These are phyloP conservation scores for Callospermophilus lateralis DNA, from an alignment of 2,113 vertebrate genomes.

Conservation along the genomic window DNA sequence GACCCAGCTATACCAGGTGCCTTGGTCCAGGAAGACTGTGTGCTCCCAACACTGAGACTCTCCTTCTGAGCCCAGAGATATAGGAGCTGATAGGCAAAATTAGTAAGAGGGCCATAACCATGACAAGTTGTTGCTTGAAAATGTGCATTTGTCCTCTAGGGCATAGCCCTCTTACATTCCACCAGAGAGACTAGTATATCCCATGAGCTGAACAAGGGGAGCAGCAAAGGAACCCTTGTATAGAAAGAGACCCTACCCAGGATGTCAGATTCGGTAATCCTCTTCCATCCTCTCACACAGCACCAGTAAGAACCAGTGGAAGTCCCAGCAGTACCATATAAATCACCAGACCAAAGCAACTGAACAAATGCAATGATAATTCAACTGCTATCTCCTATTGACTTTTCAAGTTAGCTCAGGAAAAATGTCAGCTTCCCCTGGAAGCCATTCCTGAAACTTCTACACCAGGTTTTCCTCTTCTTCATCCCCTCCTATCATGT, in stretches of 20 bases:
- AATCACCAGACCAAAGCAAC: neutral
- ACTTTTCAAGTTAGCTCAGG: neutral
- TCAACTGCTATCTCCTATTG: neutral
- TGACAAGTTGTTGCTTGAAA: neutral
- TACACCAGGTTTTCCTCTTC: neutral
- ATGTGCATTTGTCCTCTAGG: neutral
- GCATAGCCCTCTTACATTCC: neutral
- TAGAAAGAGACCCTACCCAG: neutral
- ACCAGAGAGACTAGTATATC: neutral
- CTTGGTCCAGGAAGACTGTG: neutral
- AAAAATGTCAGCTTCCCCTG: neutral
- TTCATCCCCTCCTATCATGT: neutral
- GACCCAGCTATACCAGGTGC: neutral
- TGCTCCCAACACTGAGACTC: neutral
- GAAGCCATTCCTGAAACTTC: neutral
- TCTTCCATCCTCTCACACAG: neutral
- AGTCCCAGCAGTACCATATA: neutral
- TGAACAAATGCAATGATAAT: neutral
- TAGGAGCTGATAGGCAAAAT: neutral
- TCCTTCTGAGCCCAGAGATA: neutral
- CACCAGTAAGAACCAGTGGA: neutral
- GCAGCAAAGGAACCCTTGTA: neutral
- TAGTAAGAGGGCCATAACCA: neutral
- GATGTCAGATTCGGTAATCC: neutral
- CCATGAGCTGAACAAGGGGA: neutral